A percentile compares a stretch with the other conserved stretches of the same genome.
phyloP scores from a whole-genome alignment of 2,888 invertebrate species.

The Ligdia adustata region DNA sequence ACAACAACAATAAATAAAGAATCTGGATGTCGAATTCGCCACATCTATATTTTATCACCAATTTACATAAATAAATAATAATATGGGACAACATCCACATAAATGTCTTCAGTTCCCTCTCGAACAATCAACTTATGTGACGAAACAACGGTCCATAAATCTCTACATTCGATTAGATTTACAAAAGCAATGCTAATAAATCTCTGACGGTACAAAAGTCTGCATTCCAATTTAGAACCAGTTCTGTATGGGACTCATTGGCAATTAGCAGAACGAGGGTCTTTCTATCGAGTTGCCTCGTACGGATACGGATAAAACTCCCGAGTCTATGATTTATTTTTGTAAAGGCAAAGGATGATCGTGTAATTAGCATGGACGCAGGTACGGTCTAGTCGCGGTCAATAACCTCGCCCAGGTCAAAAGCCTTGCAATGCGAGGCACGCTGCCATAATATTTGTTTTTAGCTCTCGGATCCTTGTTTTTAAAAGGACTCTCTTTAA shows the following conservation, averaged over 20 bases:
- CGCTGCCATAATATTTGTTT: constrained; percentile 37
- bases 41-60: not conserved
- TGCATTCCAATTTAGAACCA: constrained; percentile 34
- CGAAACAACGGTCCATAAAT: no score
- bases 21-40: no score
- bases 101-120: no score
- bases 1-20: no score
- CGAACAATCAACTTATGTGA: no score
- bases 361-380: constrained; percentile 50
- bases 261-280: constrained; percentile 22
- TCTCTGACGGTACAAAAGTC: constrained; percentile 29
- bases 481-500: constrained; percentile 16
- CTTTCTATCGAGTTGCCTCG: constrained; percentile 5
- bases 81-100: no score
- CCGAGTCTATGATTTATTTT: constrained; percentile 17
- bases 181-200: constrained; percentile 28
- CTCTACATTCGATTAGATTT: constrained; percentile 11
- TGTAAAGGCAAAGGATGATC: constrained; percentile 20
- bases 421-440: constrained; percentile 56
- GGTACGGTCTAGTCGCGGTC: constrained; percentile 53
- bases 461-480: constrained; percentile 14
- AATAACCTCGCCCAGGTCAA: constrained; percentile 69
- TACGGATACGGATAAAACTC: constrained; percentile 9
- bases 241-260: constrained; percentile 22
- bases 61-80: no score